Percentiles rank a stretch among this genome's conserved stretches.
phyloP scores from a whole-genome alignment of 2,797 vertebrate genomes.

The Telmatherina bonti region DNA sequence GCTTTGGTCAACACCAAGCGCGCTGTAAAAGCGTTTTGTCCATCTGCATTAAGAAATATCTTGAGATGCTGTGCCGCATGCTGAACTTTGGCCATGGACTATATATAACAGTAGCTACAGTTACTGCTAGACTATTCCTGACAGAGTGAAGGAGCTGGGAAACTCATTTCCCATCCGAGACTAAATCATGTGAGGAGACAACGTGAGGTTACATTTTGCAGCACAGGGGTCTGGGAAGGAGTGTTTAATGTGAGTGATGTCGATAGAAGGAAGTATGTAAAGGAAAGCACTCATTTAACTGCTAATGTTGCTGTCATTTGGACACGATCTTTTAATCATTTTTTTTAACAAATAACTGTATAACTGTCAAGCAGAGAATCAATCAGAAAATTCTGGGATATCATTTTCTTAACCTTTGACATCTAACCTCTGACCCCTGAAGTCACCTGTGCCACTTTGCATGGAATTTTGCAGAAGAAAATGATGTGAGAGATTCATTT shows the following conservation, averaged over 20 bases:
- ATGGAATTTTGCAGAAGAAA: no score
- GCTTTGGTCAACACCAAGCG: slow-evolving; percentile 5
- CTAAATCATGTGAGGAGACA: slow-evolving; percentile 53
- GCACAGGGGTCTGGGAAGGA: neutral
- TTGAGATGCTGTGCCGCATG: slow-evolving; percentile 56
- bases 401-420: neutral
- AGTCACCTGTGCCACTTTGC: no score
- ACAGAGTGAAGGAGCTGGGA: slow-evolving; percentile 56
- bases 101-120: slow-evolving; percentile 80
- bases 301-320: neutral
- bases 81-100: slow-evolving; percentile 72
- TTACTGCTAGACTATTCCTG: slow-evolving; percentile 79
- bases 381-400: no score
- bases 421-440: neutral
- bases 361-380: no score
- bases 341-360: no score
- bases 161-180: slow-evolving; percentile 66
- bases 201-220: slow-evolving; percentile 36
- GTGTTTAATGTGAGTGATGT: slow-evolving; percentile 16
- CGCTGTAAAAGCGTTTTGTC: slow-evolving; percentile 26
- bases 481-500: no score
- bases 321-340: no score
- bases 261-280: slow-evolving; percentile 3
- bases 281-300: neutral
- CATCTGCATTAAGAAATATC: slow-evolving; percentile 50